phyloP scores from a whole-genome alignment of 2,113 vertebrate genomes.

The Amphiprion percula region DNA sequence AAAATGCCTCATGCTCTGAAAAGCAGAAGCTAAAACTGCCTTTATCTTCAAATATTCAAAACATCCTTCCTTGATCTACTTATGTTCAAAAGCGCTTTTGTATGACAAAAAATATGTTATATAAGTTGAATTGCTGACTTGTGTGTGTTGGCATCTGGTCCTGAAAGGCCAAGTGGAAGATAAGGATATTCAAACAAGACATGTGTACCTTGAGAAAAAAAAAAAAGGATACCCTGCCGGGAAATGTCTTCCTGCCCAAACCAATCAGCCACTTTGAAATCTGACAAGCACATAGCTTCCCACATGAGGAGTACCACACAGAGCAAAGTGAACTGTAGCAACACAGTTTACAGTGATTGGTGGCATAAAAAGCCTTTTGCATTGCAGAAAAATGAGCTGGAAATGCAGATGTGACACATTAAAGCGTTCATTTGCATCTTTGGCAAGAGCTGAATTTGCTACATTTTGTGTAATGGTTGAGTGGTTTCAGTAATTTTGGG shows the following conservation, averaged over 20 bases:
- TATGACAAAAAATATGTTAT: conserved; percentile 54
- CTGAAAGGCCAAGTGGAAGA: conserved; percentile 59
- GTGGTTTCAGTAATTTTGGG: conserved; percentile 20
- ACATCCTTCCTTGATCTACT: conserved; percentile 50
- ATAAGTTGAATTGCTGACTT: conserved; percentile 55
- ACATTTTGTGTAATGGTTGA: not conserved
- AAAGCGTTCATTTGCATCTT: conserved; percentile 27
- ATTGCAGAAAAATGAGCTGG: conserved; percentile 13
- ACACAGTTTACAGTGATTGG: conserved; percentile 21
- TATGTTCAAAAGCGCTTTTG: conserved; percentile 56
- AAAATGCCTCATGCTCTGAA: conserved; percentile 21
- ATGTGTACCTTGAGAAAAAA: conserved; percentile 35
- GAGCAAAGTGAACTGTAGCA: conserved; percentile 35
- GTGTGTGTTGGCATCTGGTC: conserved; percentile 34
- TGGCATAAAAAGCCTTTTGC: conserved; percentile 17
- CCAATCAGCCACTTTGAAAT: conserved; percentile 53
- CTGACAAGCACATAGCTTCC: conserved; percentile 44
- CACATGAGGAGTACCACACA: conserved; percentile 33
- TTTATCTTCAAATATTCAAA: conserved; percentile 67
- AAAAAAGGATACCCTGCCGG: conserved; percentile 18
- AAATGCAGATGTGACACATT: conserved; percentile 16
- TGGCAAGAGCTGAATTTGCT: conserved; percentile 19
- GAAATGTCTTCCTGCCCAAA: conserved; percentile 42
- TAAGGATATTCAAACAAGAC: conserved; percentile 41
- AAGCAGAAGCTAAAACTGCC: conserved; percentile 47